Evolutionary conservation across 2,888 invertebrate species (phyloP).

Genomic region (Euzophera pinguis): DNA sequence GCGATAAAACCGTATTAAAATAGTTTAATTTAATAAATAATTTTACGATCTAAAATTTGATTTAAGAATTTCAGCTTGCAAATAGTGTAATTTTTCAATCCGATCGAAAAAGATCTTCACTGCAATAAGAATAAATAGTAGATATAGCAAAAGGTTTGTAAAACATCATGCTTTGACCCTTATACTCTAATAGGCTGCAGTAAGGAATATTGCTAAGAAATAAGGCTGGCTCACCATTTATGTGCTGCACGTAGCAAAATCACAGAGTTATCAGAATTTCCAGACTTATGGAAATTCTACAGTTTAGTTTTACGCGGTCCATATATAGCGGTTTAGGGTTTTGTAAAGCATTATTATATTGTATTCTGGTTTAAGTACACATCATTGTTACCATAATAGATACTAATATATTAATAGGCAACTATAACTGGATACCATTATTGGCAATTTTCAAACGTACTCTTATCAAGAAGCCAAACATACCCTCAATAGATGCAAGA

Average conservation of each 20-base stretch:
- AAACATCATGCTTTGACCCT: neutral
- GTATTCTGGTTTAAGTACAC: neutral
- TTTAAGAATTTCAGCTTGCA: too few species aligned
- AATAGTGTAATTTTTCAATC: too few species aligned
- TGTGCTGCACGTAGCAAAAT: neutral
- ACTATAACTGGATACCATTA: too few species aligned
- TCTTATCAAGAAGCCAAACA: too few species aligned
- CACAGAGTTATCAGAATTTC: conserved; percentile 1
- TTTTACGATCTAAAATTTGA: too few species aligned
- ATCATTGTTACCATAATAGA: too few species aligned
- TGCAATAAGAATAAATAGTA: neutral
- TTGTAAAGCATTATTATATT: neutral
- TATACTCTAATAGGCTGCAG: conserved; percentile 5
- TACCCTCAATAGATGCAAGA: too few species aligned
- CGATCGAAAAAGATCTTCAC: neutral
- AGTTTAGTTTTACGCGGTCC: neutral
- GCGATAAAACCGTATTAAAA: too few species aligned
- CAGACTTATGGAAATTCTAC: too few species aligned
- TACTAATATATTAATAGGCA: too few species aligned
- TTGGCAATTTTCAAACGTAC: too few species aligned
- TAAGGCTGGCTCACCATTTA: neutral
- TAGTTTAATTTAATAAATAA: too few species aligned
- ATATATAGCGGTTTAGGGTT: neutral
- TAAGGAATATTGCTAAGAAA: neutral
- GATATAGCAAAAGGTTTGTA: neutral